Evolutionary conservation across 2,888 invertebrate species (phyloP), one percentile per base, ranked within the genome.

Genomic region (Archips xylosteana): DNA sequence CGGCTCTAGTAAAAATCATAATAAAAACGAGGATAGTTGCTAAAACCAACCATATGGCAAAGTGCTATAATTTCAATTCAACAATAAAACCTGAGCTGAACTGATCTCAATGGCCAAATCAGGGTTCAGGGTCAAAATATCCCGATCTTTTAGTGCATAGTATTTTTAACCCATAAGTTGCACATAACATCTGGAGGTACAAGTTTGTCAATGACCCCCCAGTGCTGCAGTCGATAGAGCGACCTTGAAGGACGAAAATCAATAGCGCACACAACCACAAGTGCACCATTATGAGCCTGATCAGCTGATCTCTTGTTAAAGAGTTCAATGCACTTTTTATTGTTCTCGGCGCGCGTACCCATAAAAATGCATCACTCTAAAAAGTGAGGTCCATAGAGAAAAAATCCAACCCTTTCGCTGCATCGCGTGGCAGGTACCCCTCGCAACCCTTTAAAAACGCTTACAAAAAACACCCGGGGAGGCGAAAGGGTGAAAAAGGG

Each of bases 401-500:
- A 94, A 93, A 93, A 89, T 78, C 82, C 85, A 92, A 94, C 94
- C 94, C 94, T 92, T 94, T 89, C 89, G 87, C 80, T 78, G 80
- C 85, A 89, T 88, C 89, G 88, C 88, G 90, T 88, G 89, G 92
- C 94, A 94, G 94, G 94, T 94, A 94, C 92, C 90, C 85, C 81
- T 87, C 87, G 87, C 91, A 94, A 94, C 92, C 92, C 94, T 92
- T 92, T 94, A 92, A 92, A 92, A 92, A 91, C 87, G 88, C 89
- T 89, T 87, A 92, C 87, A 92, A 94, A 94, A 94, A 91, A 93
- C 85, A 83, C 88, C 88, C 88, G 81, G 93, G 92, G 91, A 89
- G 89, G 84, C 88, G 90, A 93, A 94, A 91, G 93, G 93, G 92
- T 92, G 90, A 92, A 93, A 92, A 94, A 93, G 94, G 94, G 94